phyloP scores from a whole-genome alignment of 1,140 invertebrate species.

The Pomacea maculata region DNA sequence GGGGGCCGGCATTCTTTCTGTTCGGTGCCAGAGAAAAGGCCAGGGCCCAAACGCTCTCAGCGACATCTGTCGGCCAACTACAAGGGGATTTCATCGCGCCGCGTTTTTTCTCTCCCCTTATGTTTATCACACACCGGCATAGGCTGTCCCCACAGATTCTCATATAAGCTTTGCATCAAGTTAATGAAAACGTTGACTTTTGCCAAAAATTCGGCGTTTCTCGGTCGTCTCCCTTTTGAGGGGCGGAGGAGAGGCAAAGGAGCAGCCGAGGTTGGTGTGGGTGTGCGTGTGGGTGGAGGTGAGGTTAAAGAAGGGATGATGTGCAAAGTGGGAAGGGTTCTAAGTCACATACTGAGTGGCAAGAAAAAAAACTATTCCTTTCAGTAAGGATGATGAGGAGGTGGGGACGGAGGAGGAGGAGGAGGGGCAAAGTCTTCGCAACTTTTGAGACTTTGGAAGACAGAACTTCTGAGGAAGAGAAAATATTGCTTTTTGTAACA shows the following conservation, averaged over 20 bases:
- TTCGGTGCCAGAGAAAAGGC: conserved; percentile 1
- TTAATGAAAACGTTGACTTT: conserved; percentile 23
- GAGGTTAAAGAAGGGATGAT: background rate
- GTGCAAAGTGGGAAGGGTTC: background rate
- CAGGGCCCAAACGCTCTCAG: background rate
- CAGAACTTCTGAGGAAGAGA: no score
- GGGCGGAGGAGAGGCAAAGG: background rate
- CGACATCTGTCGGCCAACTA: conserved; percentile 2
- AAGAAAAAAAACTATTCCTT: background rate
- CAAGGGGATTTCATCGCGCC: conserved; percentile 13
- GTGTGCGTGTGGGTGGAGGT: background rate
- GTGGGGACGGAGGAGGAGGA: background rate
- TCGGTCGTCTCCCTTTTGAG: background rate
- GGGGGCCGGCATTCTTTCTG: background rate
- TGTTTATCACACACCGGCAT: background rate
- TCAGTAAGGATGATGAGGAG: background rate
- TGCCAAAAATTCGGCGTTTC: conserved; percentile 1
- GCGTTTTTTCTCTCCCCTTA: background rate
- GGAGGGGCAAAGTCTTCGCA: background rate
- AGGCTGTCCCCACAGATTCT: background rate
- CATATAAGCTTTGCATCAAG: conserved; percentile 22
- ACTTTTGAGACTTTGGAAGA: background rate
- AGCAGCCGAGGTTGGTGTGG: background rate
- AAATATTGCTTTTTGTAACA: no score
- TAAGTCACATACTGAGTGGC: conserved; percentile 1